Percentiles rank a stretch among this genome's conserved stretches.
Conservation (phyloP, 2,113 vertebrate species). For the Dasyprocta punctata region DNA sequence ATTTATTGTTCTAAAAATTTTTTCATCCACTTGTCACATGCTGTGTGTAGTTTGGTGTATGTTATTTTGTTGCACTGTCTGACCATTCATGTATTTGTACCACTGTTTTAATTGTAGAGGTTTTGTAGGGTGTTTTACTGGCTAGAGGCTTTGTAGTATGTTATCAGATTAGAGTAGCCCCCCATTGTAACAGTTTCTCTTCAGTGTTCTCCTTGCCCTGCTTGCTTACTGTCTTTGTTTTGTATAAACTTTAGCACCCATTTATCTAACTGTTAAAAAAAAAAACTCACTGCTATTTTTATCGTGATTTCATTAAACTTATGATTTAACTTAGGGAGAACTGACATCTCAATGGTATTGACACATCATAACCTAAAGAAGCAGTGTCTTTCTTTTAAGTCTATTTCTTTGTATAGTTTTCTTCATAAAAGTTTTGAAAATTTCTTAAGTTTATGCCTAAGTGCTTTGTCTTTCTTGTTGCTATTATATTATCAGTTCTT, state of each 20-base stretch:
- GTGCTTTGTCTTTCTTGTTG: neutral
- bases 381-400: conserved; percentile 8
- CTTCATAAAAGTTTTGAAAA: neutral
- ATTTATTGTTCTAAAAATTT: neutral
- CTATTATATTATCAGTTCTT: neutral
- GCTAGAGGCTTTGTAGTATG: neutral
- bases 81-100: neutral
- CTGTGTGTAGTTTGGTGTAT: neutral
- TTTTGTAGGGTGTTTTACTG: neutral
- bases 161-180: neutral
- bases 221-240: neutral
- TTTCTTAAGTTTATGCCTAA: neutral
- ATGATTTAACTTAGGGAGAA: conserved; percentile 7
- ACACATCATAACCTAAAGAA: neutral
- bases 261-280: conserved; percentile 28
- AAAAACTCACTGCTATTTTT: neutral
- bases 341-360: neutral
- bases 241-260: neutral
- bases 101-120: neutral
- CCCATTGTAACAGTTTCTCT: neutral
- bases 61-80: conserved; percentile 12
- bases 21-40: neutral
- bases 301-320: neutral
- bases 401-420: conserved; percentile 17
- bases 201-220: neutral